Conservation (phyloP, 2,797 vertebrate species). For the Enteromius unitaeniatus region DNA sequence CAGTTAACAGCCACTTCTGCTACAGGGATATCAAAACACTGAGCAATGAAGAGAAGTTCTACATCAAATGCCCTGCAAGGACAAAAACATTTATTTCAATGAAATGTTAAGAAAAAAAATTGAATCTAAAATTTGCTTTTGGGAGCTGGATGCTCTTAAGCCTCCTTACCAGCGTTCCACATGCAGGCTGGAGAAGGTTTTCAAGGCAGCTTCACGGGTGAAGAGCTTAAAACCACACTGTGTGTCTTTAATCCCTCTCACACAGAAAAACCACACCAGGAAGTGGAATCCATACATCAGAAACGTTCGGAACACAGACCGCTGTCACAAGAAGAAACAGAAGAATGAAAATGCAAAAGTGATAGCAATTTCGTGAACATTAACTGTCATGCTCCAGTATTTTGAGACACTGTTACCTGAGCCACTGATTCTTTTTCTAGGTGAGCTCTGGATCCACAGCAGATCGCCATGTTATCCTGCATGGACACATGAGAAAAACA, state of each 20-base stretch:
- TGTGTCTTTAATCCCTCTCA: conserved; percentile 90
- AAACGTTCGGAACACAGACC: conserved; percentile 91
- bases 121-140: not conserved
- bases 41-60: conserved; percentile 95
- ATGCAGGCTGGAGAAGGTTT: conserved; percentile 90
- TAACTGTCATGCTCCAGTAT: not conserved
- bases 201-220: conserved; percentile 89
- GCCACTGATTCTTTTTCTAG: conserved; percentile 92
- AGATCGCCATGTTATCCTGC: conserved; percentile 91
- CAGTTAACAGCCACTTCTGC: conserved; percentile 97
- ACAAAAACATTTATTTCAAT: not conserved
- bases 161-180: conserved; percentile 89
- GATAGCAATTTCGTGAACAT: too few species aligned
- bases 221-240: conserved; percentile 98
- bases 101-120: not conserved
- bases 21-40: conserved; percentile 90
- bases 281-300: conserved; percentile 99
- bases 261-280: conserved; percentile 97
- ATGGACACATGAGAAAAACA: conserved; percentile 50
- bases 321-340: conserved; percentile 72
- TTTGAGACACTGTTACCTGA: conserved; percentile 77
- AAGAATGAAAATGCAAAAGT: not conserved
- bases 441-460: conserved; percentile 96
- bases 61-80: conserved; percentile 95
- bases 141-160: not conserved